These are phyloP conservation scores for Rafetus swinhoei DNA, from an alignment of 2,113 vertebrate species.

Conservation along the genomic window DNA sequence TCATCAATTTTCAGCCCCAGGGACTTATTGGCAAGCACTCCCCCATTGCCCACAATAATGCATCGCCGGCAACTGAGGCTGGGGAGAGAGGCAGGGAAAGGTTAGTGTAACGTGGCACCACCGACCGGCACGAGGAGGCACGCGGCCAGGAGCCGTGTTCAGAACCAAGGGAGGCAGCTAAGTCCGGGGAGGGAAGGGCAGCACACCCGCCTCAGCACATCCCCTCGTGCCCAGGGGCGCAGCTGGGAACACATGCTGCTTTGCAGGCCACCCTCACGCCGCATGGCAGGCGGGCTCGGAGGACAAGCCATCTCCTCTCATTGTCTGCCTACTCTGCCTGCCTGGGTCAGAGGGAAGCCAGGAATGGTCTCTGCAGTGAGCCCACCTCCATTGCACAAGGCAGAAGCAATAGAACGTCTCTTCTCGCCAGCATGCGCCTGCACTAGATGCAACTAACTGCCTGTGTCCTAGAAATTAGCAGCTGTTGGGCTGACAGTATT, in stretches of 20 bases:
- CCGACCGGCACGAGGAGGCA: too few species aligned
- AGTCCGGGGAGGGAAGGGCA: background rate
- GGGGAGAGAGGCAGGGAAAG: conserved; percentile 53
- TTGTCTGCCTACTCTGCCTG: background rate
- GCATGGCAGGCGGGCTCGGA: conserved; percentile 53
- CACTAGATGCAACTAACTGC: background rate
- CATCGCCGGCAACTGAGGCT: conserved; percentile 94
- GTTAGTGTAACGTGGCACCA: background rate
- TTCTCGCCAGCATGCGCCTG: background rate
- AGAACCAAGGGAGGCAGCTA: background rate
- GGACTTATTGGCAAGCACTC: conserved; percentile 96
- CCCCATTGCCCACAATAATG: conserved; percentile 96
- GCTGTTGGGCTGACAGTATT: background rate
- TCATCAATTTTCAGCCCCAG: conserved; percentile 93
- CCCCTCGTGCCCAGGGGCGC: conserved; percentile 15
- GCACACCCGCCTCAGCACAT: conserved; percentile 27
- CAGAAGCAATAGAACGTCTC: conserved; percentile 42
- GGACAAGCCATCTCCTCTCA: conserved; percentile 57
- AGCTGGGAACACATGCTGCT: background rate
- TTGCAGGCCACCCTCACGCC: background rate
- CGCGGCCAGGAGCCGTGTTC: background rate
- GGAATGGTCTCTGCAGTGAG: background rate
- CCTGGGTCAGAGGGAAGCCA: conserved; percentile 54
- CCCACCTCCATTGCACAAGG: background rate
- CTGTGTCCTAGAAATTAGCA: background rate